Evolutionary conservation across 2,113 vertebrate species (phyloP).

Genomic region (Pao palembangensis): DNA sequence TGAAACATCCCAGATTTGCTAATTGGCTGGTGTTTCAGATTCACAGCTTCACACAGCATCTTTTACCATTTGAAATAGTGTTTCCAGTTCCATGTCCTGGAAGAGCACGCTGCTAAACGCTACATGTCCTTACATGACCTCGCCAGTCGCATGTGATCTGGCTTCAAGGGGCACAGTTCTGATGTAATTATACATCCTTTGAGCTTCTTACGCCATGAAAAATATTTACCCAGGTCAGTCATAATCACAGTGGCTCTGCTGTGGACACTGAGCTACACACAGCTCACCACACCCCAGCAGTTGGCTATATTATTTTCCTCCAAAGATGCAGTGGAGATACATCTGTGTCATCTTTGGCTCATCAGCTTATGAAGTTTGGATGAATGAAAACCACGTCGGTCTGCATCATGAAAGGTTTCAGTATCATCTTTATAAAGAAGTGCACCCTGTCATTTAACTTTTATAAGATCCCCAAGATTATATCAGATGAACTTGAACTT

Average conservation of each 20-base stretch:
- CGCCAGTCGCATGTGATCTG: slow-evolving; percentile 2
- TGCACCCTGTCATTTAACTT: slow-evolving; percentile 50
- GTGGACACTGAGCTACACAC: slow-evolving; percentile 25
- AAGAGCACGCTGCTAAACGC: slow-evolving; percentile 5
- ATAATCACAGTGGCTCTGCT: slow-evolving; percentile 46
- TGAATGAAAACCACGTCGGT: slow-evolving; percentile 19
- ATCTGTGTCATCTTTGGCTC: slow-evolving; percentile 34
- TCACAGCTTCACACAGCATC: slow-evolving; percentile 11
- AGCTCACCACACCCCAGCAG: slow-evolving; percentile 3
- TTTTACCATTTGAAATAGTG: slow-evolving; percentile 15
- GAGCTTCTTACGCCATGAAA: slow-evolving; percentile 30
- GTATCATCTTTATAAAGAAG: slow-evolving; percentile 10
- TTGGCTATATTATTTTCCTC: slow-evolving; percentile 21
- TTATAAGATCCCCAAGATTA: slow-evolving; percentile 30
- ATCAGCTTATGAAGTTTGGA: slow-evolving; percentile 11
- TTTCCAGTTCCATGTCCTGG: slow-evolving; percentile 18
- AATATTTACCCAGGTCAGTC: slow-evolving; percentile 62
- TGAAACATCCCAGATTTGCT: background rate
- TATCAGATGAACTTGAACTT: slow-evolving; percentile 24
- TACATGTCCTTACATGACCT: slow-evolving; percentile 37
- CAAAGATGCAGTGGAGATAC: slow-evolving; percentile 18
- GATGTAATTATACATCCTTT: slow-evolving; percentile 47
- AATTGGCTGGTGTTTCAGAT: slow-evolving; percentile 28
- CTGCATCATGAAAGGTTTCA: slow-evolving; percentile 20
- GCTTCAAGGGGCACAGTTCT: slow-evolving; percentile 14